Evolutionary conservation across 2,888 invertebrate species (phyloP).

Genomic region (Diloba caeruleocephala): DNA sequence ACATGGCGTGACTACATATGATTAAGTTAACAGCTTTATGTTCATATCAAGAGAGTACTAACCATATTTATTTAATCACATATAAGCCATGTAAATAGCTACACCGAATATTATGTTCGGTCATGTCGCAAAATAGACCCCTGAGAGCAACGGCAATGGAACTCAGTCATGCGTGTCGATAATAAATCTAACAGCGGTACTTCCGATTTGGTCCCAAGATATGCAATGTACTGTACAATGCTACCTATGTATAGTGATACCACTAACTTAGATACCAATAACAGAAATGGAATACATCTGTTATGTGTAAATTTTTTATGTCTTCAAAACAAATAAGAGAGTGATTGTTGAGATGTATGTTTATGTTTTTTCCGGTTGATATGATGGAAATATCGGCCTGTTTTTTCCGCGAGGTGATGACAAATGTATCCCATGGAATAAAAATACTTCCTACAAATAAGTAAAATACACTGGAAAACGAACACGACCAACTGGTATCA

Average conservation of each 20-base stretch:
- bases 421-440: slow-evolving; percentile 20
- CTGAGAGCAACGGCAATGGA: slow-evolving; percentile 56
- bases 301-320: slow-evolving; percentile 32
- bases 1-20: background rate
- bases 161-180: slow-evolving; percentile 65
- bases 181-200: slow-evolving; percentile 67
- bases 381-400: slow-evolving; percentile 45
- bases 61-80: slow-evolving; percentile 24
- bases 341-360: slow-evolving; percentile 42
- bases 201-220: slow-evolving; percentile 66
- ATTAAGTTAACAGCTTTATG: background rate
- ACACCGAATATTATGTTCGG: slow-evolving; percentile 54
- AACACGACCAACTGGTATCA: too few relatives aligned
- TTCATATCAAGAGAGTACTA: background rate
- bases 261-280: slow-evolving; percentile 8
- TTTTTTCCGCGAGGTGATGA: slow-evolving; percentile 46
- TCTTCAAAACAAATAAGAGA: slow-evolving; percentile 24
- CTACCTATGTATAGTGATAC: slow-evolving; percentile 2
- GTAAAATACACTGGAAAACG: too few relatives aligned
- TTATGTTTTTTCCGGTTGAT: slow-evolving; percentile 50
- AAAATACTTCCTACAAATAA: slow-evolving; percentile 4
- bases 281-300: slow-evolving; percentile 26
- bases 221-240: slow-evolving; percentile 60
- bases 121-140: slow-evolving; percentile 56
- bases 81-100: slow-evolving; percentile 34